phyloP scores from a whole-genome alignment of 2,888 invertebrate genomes.

The Lepidocyrtinus sp. region DNA sequence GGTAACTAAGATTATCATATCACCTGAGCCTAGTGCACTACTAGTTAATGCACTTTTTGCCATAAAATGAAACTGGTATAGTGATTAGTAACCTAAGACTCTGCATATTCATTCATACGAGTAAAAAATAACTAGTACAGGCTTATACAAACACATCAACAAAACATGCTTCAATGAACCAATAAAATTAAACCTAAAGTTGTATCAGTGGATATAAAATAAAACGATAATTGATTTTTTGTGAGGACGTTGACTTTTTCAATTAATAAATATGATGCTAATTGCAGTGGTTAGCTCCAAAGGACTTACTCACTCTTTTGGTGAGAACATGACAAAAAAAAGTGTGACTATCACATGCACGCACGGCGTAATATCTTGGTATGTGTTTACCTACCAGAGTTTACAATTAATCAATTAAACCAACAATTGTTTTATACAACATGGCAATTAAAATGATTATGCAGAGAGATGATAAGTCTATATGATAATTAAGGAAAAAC shows the following conservation, averaged over 20 bases:
- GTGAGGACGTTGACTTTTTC: conserved; percentile 40
- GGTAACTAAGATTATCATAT: too few relatives aligned
- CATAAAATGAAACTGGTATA: too few relatives aligned
- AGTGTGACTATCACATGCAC: not conserved
- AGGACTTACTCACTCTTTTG: not conserved
- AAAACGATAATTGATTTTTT: conserved; percentile 20
- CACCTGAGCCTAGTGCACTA: too few relatives aligned
- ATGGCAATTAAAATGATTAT: not conserved
- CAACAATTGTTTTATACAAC: not conserved
- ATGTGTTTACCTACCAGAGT: not conserved
- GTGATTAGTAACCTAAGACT: too few relatives aligned
- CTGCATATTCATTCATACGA: too few relatives aligned
- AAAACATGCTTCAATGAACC: not conserved
- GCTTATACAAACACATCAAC: not conserved
- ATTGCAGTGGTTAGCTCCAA: not conserved
- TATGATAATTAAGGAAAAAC: too few relatives aligned
- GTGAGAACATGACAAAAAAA: not conserved
- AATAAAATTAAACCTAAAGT: not conserved
- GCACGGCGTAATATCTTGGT: not conserved
- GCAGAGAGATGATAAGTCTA: too few relatives aligned
- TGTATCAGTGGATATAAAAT: not conserved
- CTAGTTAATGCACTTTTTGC: too few relatives aligned
- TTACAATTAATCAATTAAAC: conserved; percentile 19
- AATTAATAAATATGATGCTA: not conserved
- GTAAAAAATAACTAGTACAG: too few relatives aligned